These are phyloP conservation scores for Leptura quadrifasciata DNA, from an alignment of 2,888 invertebrate species.

Conservation along the genomic window DNA sequence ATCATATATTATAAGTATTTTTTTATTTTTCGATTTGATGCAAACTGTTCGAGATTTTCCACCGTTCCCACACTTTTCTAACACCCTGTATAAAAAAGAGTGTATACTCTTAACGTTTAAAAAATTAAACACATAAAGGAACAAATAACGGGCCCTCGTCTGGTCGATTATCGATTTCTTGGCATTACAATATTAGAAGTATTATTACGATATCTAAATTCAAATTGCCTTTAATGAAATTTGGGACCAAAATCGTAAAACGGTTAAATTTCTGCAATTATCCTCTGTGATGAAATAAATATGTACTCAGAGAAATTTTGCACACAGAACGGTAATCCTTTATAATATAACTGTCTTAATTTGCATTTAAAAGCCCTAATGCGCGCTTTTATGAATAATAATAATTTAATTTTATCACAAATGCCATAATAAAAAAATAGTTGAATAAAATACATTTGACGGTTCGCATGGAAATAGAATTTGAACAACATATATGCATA, in stretches of 20 bases:
- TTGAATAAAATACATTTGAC: neutral
- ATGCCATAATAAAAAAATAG: neutral
- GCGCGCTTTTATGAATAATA: neutral
- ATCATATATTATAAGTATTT: too few species aligned
- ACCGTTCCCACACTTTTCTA: too few species aligned
- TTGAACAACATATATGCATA: neutral
- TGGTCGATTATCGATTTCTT: too few species aligned
- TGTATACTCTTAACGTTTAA: too few species aligned
- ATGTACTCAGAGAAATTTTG: neutral
- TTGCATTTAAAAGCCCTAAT: neutral
- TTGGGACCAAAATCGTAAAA: neutral
- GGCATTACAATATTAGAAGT: too few species aligned
- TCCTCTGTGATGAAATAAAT: neutral
- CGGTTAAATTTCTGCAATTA: neutral
- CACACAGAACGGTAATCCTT: neutral
- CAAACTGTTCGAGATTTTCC: too few species aligned
- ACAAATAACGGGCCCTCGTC: too few species aligned
- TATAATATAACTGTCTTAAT: neutral
- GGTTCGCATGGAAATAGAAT: neutral
- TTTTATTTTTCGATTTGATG: too few species aligned
- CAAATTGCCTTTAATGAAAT: neutral
- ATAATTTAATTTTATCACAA: neutral
- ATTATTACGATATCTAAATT: too few species aligned
- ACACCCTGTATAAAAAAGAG: too few species aligned
- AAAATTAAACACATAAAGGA: too few species aligned